These are phyloP conservation scores for Chironomus tepperi DNA, from an alignment of 1,140 invertebrate genomes.

Conservation along the genomic window DNA sequence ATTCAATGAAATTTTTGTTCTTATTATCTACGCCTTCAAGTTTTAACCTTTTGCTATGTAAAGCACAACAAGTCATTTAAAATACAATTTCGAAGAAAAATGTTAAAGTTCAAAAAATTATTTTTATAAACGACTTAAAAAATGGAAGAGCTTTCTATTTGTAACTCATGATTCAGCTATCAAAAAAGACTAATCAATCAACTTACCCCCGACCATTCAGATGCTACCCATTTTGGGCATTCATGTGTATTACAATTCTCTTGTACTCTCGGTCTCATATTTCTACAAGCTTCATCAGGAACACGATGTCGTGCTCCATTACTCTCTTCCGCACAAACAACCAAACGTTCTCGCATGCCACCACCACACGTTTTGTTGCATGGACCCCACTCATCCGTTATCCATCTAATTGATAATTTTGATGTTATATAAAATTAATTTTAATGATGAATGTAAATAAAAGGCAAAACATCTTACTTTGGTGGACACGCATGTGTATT, in stretches of 20 bases:
- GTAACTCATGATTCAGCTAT: no score
- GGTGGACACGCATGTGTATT: slow-evolving; percentile 78
- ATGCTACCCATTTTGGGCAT: slow-evolving; percentile 76
- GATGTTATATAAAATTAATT: background rate
- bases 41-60: background rate
- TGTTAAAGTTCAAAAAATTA: background rate
- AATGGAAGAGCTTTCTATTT: no score
- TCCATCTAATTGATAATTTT: slow-evolving; percentile 58
- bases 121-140: background rate
- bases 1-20: background rate
- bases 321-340: slow-evolving; percentile 69
- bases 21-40: background rate
- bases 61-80: background rate
- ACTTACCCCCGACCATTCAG: slow-evolving; percentile 80
- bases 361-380: slow-evolving; percentile 78
- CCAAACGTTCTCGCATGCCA: slow-evolving; percentile 61
- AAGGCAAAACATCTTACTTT: slow-evolving; percentile 60
- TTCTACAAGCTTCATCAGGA: slow-evolving; percentile 61
- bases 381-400: slow-evolving; percentile 75
- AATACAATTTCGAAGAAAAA: background rate
- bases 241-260: slow-evolving; percentile 73
- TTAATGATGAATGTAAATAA: slow-evolving; percentile 23
- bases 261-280: slow-evolving; percentile 60
- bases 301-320: slow-evolving; percentile 53
- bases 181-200: no score